Evolutionary conservation across 2,888 invertebrate genomes (phyloP).

Genomic region (Rosalia funebris): DNA sequence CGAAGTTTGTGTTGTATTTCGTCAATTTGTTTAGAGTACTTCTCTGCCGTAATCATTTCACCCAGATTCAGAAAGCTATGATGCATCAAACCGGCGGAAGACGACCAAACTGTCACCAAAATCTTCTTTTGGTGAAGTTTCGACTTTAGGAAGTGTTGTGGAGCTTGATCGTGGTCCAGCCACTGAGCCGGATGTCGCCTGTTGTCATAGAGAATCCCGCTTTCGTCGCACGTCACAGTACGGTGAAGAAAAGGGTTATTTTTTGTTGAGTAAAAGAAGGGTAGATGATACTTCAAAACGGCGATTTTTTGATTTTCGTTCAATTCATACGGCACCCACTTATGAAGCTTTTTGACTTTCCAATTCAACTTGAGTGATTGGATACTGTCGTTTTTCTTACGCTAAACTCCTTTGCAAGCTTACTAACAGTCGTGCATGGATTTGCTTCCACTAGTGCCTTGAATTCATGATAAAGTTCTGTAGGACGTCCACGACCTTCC

Average conservation of each 20-base stretch:
- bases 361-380: neutral
- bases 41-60: slow-evolving; percentile 35
- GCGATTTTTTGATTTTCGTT: slow-evolving; percentile 13
- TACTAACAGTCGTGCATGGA: neutral
- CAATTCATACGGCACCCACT: slow-evolving; percentile 21
- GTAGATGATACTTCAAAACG: slow-evolving; percentile 21
- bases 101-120: slow-evolving; percentile 35
- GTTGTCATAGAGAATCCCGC: slow-evolving; percentile 35
- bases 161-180: slow-evolving; percentile 33
- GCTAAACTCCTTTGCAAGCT: neutral
- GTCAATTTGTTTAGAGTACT: slow-evolving; percentile 38
- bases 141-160: slow-evolving; percentile 21
- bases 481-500: too few relatives aligned
- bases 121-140: slow-evolving; percentile 33
- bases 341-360: slow-evolving; percentile 32
- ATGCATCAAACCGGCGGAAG: neutral
- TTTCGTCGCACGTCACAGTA: slow-evolving; percentile 17
- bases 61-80: slow-evolving; percentile 7
- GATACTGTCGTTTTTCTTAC: neutral
- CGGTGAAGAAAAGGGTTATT: neutral
- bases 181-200: slow-evolving; percentile 32
- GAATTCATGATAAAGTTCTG: too few relatives aligned
- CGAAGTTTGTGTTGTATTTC: slow-evolving; percentile 36
- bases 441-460: too few relatives aligned
- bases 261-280: neutral